phyloP scores from a whole-genome alignment of 2,113 vertebrate species.

The human (Homo sapiens) region GRCh38 chr15:69134001-69134500 shows the following conservation, averaged over 20 bases:
- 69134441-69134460: not conserved
- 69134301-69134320: not conserved
- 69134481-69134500: not conserved
- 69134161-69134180: not conserved
- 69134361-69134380: not conserved
- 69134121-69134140: not conserved
- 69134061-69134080: not conserved
- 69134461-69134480: not conserved
- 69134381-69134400: not conserved
- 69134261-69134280: not conserved
- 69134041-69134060: not conserved
- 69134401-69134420: not conserved
- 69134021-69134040: not conserved
- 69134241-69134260: not conserved
- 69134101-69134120: not conserved
- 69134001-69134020: not conserved
- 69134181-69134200: not conserved
- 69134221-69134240: not conserved
- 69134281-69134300: not conserved
- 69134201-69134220: not conserved
- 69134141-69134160: not conserved
- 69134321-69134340: slow-evolving; percentile 55
- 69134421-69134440: slow-evolving; percentile 26
- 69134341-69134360: not conserved
- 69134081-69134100: not conserved